phyloP scores from a whole-genome alignment of 2,113 vertebrate genomes.

The Oryctolagus cuniculus region DNA sequence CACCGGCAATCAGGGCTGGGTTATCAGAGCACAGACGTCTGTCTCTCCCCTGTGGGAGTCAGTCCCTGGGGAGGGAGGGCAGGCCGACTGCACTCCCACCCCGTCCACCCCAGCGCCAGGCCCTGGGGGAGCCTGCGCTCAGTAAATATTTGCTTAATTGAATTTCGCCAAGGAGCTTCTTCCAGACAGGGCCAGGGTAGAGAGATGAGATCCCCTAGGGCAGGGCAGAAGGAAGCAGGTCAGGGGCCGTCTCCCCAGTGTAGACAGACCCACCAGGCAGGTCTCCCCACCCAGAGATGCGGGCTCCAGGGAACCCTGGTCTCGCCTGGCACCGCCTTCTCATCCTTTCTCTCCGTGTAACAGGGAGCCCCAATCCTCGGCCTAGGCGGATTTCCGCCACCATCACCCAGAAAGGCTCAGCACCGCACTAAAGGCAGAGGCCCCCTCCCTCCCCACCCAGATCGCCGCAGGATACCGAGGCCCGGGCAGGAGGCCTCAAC shows the following conservation, averaged over 20 bases:
- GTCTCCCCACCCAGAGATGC: slow-evolving; percentile 20
- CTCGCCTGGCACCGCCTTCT: slow-evolving; percentile 33
- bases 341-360: slow-evolving; percentile 30
- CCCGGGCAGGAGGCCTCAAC: slow-evolving; percentile 46
- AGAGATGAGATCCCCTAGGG: slow-evolving; percentile 26
- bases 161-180: slow-evolving; percentile 73
- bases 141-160: slow-evolving; percentile 79
- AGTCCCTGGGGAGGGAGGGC: slow-evolving; percentile 9
- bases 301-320: slow-evolving; percentile 45
- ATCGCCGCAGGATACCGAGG: slow-evolving; percentile 19
- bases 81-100: slow-evolving; percentile 51
- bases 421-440: slow-evolving; percentile 60
- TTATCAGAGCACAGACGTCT: slow-evolving; percentile 2
- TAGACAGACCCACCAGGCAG: neutral
- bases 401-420: slow-evolving; percentile 45
- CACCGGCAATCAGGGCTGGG: neutral
- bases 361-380: slow-evolving; percentile 53
- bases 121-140: slow-evolving; percentile 59
- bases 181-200: slow-evolving; percentile 56
- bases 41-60: slow-evolving; percentile 40
- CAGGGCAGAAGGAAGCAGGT: neutral
- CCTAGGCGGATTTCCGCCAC: slow-evolving; percentile 59
- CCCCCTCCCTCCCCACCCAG: neutral
- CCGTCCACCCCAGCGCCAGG: slow-evolving; percentile 24
- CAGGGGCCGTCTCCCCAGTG: neutral